These are phyloP conservation scores for Saccostrea echinata DNA, from an alignment of 1,140 invertebrate genomes.

Conservation along the genomic window DNA sequence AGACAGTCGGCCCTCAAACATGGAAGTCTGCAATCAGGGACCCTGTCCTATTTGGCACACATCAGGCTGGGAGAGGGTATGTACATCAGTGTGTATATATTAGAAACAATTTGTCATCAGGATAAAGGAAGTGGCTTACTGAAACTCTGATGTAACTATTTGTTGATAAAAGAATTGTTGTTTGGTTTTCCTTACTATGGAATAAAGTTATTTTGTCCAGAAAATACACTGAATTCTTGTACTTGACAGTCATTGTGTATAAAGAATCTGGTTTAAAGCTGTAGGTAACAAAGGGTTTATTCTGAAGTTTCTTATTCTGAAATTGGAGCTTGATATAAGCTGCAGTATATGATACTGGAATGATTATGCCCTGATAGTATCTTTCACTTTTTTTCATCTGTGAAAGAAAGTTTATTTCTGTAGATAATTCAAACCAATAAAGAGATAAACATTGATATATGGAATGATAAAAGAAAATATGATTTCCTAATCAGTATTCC, in stretches of 20 bases:
- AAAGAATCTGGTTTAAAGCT: too few relatives aligned
- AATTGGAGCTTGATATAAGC: too few relatives aligned
- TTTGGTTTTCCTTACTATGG: too few relatives aligned
- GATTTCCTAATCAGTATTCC: background rate
- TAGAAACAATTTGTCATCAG: too few relatives aligned
- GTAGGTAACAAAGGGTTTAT: too few relatives aligned
- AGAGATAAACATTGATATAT: background rate
- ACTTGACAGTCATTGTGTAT: too few relatives aligned
- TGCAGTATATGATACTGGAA: background rate
- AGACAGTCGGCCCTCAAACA: slow-evolving; percentile 70
- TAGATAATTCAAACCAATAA: background rate
- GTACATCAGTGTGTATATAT: slow-evolving; percentile 42
- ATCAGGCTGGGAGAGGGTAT: slow-evolving; percentile 74
- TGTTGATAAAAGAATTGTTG: too few relatives aligned
- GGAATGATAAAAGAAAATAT: background rate
- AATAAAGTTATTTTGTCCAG: too few relatives aligned
- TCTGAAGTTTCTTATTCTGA: too few relatives aligned
- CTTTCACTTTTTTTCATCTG: background rate
- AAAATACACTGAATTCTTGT: too few relatives aligned
- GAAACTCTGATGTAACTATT: too few relatives aligned
- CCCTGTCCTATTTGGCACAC: slow-evolving; percentile 74
- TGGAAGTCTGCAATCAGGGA: slow-evolving; percentile 74
- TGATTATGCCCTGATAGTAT: background rate
- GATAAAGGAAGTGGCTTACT: background rate
- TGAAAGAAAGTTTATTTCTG: background rate